Evolutionary conservation across 1,140 invertebrate genomes (phyloP), one percentile per base, ranked within the genome.

Genomic region (Heliothis virescens): DNA sequence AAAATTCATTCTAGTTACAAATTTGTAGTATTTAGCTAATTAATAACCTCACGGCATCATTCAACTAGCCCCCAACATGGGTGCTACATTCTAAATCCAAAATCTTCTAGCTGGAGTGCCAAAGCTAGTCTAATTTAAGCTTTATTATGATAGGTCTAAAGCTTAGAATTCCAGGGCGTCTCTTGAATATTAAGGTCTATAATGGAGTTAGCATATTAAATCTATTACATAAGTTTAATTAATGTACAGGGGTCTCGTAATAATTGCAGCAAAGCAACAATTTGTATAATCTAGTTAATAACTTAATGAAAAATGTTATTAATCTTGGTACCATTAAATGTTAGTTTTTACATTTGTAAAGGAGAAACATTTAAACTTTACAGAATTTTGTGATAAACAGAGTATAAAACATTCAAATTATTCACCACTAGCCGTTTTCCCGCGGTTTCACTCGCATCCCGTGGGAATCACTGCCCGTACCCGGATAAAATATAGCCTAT

Each of bases 191-290:
- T 16, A 50, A 48, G 5, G 63, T 16, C 21, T 18, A 50, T 0
- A 16, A 15, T 67, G 9, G 2, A 13, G 0, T 50, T 2, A 21
- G 15, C 9, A 12, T 67, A 16, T 50, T 10, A 34, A 4, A 29
- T 0, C 55, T 55, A 72, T 72, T 72, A 72, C 52, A 72, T 72
- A 72, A 72, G 53, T 71, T n/a, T 1, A 63, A 41, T 62, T 67
- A 1, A n/a, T 21, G 13, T 48, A 50, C 11, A 16, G 41, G 13
- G 62, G 62, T 5, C 13, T 29, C 47, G 41, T 13, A 65, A 65
- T 48, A 5, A 48, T 47, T 48, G 29, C 15, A 65, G 16, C 0
- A n/a, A 48, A 34, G 62, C 26, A 15, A 34, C 4, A 34, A 2
- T 34, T 34, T 2, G 4, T 2, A 34, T 7, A 7, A 34, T 34